Base-by-base conservation (phyloP, 1,140 invertebrate species). In the Lasaia peninsularis region DNA sequence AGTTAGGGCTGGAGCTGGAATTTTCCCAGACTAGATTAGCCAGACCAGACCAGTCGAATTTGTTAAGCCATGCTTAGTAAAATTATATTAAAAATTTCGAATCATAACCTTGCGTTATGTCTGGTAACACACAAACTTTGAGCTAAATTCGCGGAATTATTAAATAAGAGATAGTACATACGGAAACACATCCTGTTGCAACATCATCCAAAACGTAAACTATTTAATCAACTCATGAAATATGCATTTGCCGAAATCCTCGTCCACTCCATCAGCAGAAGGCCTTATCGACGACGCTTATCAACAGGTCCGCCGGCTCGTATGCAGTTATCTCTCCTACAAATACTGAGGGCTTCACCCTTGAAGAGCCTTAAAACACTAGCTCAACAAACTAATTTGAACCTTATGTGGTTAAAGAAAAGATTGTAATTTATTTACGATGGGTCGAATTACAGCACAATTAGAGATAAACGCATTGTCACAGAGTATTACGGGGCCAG, bases 141-240 rank as follows among this genome's bases (percentile, higher is more conserved):
- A 28, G 24, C 24, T 6, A 28, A 28, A 28, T 28, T 28, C 24
- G 24, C 24, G 1, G 8, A 6, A 28, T 28, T 28, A 28, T 6
- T 28, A 28, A 0, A 28, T 28, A 28, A 28, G 4, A 28, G 24
- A 63, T 66, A 65, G 65, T 63, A 67, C 66, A 51, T 56, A 56
- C 50, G 58, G 56, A 61, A 54, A 52, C 60, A 62, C 71, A 71
- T 69, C 66, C 67, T 62, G 61, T 60, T 58, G 54, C 53, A 69
- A 65, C 65, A 65, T 75, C 74, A 78, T 81, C 71, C 74, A 80
- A 78, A 80, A 75, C 78, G 75, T 79, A 80, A 87, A 84, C 80
- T 88, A 88, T 88, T 88, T 88, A 86, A 84, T 86, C 81, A 85
- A 85, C 76, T 88, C 80, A 86, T 84, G 79, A 78, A 86, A 86